Percentiles rank a stretch among this genome's conserved stretches.
Conservation (phyloP, 2,113 vertebrate species). For the Eleginops maclovinus region DNA sequence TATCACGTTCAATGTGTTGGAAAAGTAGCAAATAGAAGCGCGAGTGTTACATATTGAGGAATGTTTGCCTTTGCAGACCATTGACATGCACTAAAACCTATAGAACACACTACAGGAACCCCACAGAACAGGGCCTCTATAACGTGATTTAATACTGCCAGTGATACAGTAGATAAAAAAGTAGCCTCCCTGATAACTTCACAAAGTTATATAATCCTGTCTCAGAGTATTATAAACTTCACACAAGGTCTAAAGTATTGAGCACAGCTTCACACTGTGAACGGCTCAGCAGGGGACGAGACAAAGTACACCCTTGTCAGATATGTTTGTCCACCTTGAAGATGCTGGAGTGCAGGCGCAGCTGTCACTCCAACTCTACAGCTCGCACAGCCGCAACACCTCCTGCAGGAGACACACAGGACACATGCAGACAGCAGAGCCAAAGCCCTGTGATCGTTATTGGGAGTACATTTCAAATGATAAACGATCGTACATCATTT, state of each 20-base stretch:
- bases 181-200: neutral
- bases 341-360: slow-evolving; percentile 18
- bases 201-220: neutral
- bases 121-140: too few relatives aligned
- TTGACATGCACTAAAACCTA: too few relatives aligned
- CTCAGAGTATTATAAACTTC: neutral
- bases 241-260: neutral
- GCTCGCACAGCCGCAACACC: neutral
- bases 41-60: too few relatives aligned
- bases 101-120: too few relatives aligned
- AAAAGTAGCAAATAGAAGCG: too few relatives aligned
- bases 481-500: neutral
- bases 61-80: too few relatives aligned
- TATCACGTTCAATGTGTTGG: too few relatives aligned
- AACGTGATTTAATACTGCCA: too few relatives aligned
- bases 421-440: slow-evolving; percentile 1
- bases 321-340: slow-evolving; percentile 20
- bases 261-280: neutral
- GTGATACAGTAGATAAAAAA: neutral
- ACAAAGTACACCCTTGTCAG: slow-evolving; percentile 21
- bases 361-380: slow-evolving; percentile 25
- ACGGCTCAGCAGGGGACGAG: slow-evolving; percentile 11
- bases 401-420: slow-evolving; percentile 10
- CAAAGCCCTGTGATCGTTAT: slow-evolving; percentile 19
- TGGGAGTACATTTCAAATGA: neutral